Base-by-base conservation (phyloP, 2,113 vertebrate genomes). In the Xenopus borealis region DNA sequence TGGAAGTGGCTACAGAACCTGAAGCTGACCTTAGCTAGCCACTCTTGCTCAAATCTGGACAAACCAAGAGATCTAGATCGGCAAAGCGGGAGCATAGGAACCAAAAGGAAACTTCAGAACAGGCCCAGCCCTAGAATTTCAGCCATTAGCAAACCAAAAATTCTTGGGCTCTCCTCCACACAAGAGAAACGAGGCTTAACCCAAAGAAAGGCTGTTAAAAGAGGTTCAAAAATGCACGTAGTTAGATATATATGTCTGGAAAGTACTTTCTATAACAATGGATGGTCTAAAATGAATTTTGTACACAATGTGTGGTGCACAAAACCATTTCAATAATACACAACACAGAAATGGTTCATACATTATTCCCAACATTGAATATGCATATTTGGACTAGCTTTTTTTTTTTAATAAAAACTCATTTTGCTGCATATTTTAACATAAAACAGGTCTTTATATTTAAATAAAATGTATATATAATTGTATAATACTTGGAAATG, bases 21-120 rank as follows among this genome's bases (percentile, higher is more conserved):
- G 91, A 94, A 92, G 94, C 93, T 96, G 94, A 95, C 94, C 94
- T 95, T 94, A 85, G 94, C 95, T 95, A 96, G 93, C 92, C 92
- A 91, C 93, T 91, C 91, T 92, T 92, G 91, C 91, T 92, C 91
- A 86, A 86, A 85, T 84, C 85, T 84, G 86, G 85, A 90, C 85
- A 88, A 94, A 94, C 94, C 94, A 95, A 94, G 94, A 94, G 94
- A 94, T 92, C 91, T 95, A 96, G 92, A 96, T 91, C 86, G 88
- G 93, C 93, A 92, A 94, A 94, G 94, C 92, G 94, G 94, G 92
- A 94, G 93, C 88, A 95, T 91, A 95, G 93, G 93, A 92, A 94
- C 93, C 94, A 95, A 90, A 93, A 92, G 91, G 90, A 94, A 91
- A 95, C 94, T 94, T 95, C 91, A 95, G 91, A 93, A 92, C 90